phyloP scores from a whole-genome alignment of 2,888 invertebrate genomes.

The Timema podura region DNA sequence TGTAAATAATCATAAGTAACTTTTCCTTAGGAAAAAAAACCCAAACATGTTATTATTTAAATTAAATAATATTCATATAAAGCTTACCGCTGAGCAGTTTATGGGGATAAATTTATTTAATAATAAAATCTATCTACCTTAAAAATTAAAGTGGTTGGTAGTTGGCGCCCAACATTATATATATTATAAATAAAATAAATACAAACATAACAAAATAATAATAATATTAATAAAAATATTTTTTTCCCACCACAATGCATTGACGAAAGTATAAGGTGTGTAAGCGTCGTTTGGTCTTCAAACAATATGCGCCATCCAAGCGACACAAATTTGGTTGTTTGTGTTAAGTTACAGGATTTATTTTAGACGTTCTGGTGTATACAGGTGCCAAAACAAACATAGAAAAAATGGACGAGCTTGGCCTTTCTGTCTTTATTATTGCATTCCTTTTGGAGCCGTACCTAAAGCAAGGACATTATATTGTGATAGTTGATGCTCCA shows the following conservation, averaged over 20 bases:
- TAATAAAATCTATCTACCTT: too few species aligned
- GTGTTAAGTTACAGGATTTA: not conserved
- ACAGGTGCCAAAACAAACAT: not conserved
- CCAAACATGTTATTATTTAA: too few species aligned
- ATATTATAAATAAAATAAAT: too few species aligned
- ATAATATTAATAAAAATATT: conserved; percentile 1
- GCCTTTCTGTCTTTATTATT: not conserved
- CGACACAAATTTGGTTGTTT: not conserved
- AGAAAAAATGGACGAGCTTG: not conserved
- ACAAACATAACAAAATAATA: too few species aligned
- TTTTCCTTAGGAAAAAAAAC: too few species aligned
- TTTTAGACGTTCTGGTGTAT: not conserved
- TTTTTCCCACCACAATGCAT: not conserved
- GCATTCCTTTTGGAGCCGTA: not conserved
- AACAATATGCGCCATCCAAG: not conserved
- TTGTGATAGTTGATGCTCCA: not conserved
- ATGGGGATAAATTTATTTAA: too few species aligned
- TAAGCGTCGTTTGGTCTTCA: not conserved
- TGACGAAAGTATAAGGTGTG: not conserved
- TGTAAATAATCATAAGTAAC: too few species aligned
- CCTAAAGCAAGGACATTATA: not conserved
- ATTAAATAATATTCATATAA: too few species aligned
- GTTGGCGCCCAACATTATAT: too few species aligned
- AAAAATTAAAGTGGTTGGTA: too few species aligned
- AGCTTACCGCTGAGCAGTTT: too few species aligned